phyloP scores from a whole-genome alignment of 2,797 vertebrate species.

The Channa striata region DNA sequence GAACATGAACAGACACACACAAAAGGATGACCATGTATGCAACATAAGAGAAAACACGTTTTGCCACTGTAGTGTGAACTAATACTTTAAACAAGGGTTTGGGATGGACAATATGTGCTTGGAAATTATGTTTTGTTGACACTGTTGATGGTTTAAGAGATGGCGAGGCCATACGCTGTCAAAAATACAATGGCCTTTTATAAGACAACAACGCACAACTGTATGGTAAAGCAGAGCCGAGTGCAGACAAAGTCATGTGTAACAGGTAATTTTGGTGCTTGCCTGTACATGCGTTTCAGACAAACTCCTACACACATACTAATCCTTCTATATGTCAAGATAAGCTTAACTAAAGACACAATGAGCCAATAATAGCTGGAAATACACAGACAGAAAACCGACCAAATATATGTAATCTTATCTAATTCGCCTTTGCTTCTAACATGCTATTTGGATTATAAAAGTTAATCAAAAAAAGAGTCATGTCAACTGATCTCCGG shows the following conservation, averaged over 20 bases:
- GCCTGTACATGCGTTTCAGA: neutral
- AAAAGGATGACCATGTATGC: neutral
- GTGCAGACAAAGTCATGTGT: neutral
- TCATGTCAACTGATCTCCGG: neutral
- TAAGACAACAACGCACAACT: neutral
- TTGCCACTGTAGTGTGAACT: too few species aligned
- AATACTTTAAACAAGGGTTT: neutral
- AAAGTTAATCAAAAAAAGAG: neutral
- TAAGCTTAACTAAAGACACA: conserved; percentile 2
- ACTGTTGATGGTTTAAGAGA: neutral
- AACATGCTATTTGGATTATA: conserved; percentile 2
- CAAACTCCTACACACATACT: neutral
- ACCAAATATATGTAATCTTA: conserved; percentile 15
- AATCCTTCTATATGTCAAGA: neutral
- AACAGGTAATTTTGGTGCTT: neutral
- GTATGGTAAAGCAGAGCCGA: neutral
- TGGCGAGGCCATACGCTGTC: too few species aligned
- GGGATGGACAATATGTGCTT: conserved; percentile 1
- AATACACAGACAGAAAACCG: conserved; percentile 9
- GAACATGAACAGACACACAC: conserved; percentile 54
- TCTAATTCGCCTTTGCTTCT: neutral
- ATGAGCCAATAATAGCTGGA: neutral
- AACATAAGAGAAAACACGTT: conserved; percentile 6
- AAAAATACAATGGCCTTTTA: neutral
- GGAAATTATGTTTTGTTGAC: conserved; percentile 18